Percentiles rank a stretch among this genome's conserved stretches.
These are phyloP conservation scores for Syngnathus typhle DNA, from an alignment of 2,113 vertebrate genomes.

Conservation along the genomic window DNA sequence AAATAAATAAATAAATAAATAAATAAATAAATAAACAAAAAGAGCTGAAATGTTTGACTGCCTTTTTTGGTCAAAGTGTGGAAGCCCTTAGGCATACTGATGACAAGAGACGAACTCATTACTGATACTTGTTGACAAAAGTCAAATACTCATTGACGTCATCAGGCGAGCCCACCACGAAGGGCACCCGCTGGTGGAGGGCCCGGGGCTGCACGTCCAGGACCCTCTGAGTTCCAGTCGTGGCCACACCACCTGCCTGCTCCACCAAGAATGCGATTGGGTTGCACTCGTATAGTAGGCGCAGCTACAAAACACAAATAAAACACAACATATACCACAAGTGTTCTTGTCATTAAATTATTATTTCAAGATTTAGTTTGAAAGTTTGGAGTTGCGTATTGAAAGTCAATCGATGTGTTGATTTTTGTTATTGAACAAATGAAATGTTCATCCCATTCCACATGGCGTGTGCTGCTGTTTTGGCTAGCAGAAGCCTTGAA, in stretches of 20 bases:
- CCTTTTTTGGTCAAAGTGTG: background rate
- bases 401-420: no score
- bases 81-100: no score
- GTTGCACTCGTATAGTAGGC: conserved; percentile 94
- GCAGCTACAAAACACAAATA: conserved; percentile 68
- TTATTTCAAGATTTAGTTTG: no score
- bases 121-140: conserved; percentile 82
- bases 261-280: conserved; percentile 95
- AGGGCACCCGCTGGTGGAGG: conserved; percentile 87
- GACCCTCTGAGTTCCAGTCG: conserved; percentile 81
- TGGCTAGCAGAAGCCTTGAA: background rate
- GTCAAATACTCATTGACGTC: conserved; percentile 88
- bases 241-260: conserved; percentile 89
- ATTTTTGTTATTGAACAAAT: no score
- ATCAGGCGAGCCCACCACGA: conserved; percentile 84
- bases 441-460: no score
- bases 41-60: no score
- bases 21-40: no score
- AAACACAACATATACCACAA: no score
- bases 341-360: no score
- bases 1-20: no score
- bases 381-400: no score
- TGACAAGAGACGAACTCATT: background rate
- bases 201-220: conserved; percentile 84
- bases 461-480: background rate